Base-by-base conservation (phyloP, 1,140 invertebrate genomes). In the Spodoptera frugiperda region DNA sequence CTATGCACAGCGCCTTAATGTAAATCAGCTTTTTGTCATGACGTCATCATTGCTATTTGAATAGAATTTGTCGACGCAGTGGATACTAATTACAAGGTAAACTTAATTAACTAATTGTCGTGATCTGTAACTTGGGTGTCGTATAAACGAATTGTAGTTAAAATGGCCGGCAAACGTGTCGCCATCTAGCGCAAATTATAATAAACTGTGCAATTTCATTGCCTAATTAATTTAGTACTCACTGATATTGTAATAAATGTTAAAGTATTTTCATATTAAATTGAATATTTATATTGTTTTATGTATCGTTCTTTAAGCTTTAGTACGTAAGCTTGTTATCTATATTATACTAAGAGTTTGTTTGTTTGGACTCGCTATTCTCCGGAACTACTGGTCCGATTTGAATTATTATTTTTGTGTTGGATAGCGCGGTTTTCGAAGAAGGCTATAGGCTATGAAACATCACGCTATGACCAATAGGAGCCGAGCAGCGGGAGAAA, bases 181-280 rank as follows among this genome's bases (percentile, higher is more conserved):
- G 53, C 68, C 68, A 12, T 33, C 71, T 73, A 73, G 71, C 71
- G 71, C 71, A 73, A 73, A 73, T 73, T 73, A 73, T 57, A 61
- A 30, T 59, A 73, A 61, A 73, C 71, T 49, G 71, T 73, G 71
- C 71, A 73, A 73, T 73, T 73, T 73, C 44, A 59, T 73, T 73
- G 71, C 71, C 71, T 73, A 73, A 59, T 48, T 48, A 48, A 12
- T 67, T 67, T 73, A 57, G 55, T 51, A 73, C 54, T 73, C 71
- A 73, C 55, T 73, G 44, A 49, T 61, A 59, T 59, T 59, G 19
- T 30, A 51, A 53, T 68, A 73, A 51, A 73, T 73, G 71, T 73
- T 73, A 73, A 59, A 73, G 55, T 72, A 72, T 72, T 72, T 72
- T 72, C 68, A 59, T 73, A 73, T 21, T 67, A 67, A 48, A 48